Conservation (phyloP, 2,888 invertebrate genomes). For the Abrostola tripartita region DNA sequence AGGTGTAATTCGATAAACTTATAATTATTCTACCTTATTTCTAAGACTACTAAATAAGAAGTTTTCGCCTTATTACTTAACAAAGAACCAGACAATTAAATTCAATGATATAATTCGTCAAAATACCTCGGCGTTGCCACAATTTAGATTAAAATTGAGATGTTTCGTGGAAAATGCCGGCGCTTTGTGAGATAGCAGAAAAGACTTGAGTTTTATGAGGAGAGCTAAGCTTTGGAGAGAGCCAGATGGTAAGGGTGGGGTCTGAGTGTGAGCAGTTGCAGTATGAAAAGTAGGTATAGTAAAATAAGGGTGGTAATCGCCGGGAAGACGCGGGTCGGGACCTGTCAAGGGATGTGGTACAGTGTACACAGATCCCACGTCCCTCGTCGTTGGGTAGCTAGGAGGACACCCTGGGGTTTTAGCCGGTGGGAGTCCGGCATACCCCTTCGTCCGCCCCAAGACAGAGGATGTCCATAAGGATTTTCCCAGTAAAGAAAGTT, state of each 20-base stretch:
- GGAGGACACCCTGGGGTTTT: too few species aligned
- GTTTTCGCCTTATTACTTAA: slow-evolving; percentile 15
- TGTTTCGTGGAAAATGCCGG: slow-evolving; percentile 27
- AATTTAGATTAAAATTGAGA: slow-evolving; percentile 28
- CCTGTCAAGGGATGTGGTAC: too few species aligned
- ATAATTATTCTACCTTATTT: slow-evolving; percentile 4
- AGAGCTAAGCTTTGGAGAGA: slow-evolving; percentile 41
- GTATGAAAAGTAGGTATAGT: neutral
- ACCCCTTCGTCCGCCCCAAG: too few species aligned
- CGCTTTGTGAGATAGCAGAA: slow-evolving; percentile 49
- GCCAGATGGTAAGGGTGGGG: slow-evolving; percentile 6
- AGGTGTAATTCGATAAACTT: too few species aligned
- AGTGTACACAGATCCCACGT: too few species aligned
- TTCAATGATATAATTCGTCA: slow-evolving; percentile 18
- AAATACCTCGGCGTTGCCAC: slow-evolving; percentile 19
- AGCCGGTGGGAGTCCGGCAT: too few species aligned
- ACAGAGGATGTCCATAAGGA: too few species aligned
- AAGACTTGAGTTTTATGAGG: slow-evolving; percentile 47
- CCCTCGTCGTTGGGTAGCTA: too few species aligned
- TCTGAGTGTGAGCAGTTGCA: neutral
- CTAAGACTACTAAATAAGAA: neutral
- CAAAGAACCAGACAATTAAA: slow-evolving; percentile 20
- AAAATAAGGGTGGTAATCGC: too few species aligned
- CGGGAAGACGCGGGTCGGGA: too few species aligned
- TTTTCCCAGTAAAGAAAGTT: too few species aligned